These are phyloP conservation scores for Scaeva pyrastri DNA, from an alignment of 2,888 invertebrate genomes.

Conservation along the genomic window DNA sequence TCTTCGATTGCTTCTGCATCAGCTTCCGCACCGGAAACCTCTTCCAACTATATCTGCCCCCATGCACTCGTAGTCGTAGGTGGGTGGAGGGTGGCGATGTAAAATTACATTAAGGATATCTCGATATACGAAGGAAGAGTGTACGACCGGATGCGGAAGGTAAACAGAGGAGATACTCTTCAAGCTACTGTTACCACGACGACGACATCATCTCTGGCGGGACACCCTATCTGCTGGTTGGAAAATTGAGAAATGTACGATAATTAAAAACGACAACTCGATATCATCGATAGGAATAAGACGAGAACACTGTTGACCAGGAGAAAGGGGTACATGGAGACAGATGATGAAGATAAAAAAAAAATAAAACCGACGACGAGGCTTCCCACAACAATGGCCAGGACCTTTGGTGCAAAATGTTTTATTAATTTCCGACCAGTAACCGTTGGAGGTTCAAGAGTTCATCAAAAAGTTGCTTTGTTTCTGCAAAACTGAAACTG, in stretches of 20 bases:
- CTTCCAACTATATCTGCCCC: neutral
- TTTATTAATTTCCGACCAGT: conserved; percentile 47
- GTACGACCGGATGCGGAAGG: neutral
- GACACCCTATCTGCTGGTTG: conserved; percentile 16
- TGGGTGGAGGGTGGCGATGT: conserved; percentile 1
- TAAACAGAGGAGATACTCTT: conserved; percentile 20
- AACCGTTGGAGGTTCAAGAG: conserved; percentile 15
- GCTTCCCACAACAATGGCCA: conserved; percentile 28
- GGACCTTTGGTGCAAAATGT: conserved; percentile 48
- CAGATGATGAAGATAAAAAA: neutral
- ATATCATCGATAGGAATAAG: neutral
- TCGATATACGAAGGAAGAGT: conserved; percentile 7
- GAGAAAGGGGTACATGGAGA: neutral
- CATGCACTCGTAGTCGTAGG: too few species aligned
- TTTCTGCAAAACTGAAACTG: conserved; percentile 9
- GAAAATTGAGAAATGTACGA: conserved; percentile 56
- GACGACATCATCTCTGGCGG: conserved; percentile 1
- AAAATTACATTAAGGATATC: conserved; percentile 37
- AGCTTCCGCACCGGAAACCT: conserved; percentile 16
- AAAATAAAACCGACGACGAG: conserved; percentile 14
- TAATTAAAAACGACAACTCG: conserved; percentile 56
- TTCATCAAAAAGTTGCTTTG: conserved; percentile 47
- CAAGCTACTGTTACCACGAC: conserved; percentile 10
- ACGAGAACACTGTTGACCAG: too few species aligned
- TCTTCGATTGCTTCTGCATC: conserved; percentile 7